Evolutionary conservation across 2,888 invertebrate genomes (phyloP), one percentile per base, ranked within the genome.

Genomic region (Gasteruption jaculator): DNA sequence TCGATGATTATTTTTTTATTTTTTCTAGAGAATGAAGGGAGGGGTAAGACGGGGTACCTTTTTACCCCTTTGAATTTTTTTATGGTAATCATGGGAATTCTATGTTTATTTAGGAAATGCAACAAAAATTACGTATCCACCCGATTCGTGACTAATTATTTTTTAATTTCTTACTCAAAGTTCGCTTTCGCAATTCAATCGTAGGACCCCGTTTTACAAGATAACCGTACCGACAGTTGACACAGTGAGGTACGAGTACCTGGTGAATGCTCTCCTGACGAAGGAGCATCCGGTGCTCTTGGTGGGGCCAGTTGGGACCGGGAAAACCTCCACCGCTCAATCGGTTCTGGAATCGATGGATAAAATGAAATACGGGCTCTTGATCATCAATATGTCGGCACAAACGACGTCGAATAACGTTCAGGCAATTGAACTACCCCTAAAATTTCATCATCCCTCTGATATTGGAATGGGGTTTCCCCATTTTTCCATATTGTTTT

Each of bases 171-270:
- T n/a, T n/a, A n/a, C n/a, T n/a, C n/a, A n/a, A n/a, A n/a, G n/a
- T n/a, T n/a, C n/a, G n/a, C n/a, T n/a, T n/a, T n/a, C n/a, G n/a
- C n/a, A n/a, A n/a, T n/a, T 11, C 30, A 14, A 30, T 45, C 34
- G 4, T 43, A 89, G 88, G 20, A 61, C 74, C 4, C 88, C 90
- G 1, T 92, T 90, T 74, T 87, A 86, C 73, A 84, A 82, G 65
- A 85, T 91, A 54, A 78, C 85, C 46, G 90, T 92, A 2, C 92
- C 92, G 0, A 92, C 91, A 0, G 82, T 90, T 20, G 92, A 93
- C 68, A 89, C 90, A 11, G 76, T 90, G n/a, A 77, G 92, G 6
- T 89, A 92, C 61, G 82, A 88, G 61, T 81, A 78, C 57, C 72
- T 92, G 4, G 81, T 87, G 0, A 75, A 80, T 7, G 74, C 79